Evolutionary conservation across 2,888 invertebrate species (phyloP).

Genomic region (Elmis aenea): DNA sequence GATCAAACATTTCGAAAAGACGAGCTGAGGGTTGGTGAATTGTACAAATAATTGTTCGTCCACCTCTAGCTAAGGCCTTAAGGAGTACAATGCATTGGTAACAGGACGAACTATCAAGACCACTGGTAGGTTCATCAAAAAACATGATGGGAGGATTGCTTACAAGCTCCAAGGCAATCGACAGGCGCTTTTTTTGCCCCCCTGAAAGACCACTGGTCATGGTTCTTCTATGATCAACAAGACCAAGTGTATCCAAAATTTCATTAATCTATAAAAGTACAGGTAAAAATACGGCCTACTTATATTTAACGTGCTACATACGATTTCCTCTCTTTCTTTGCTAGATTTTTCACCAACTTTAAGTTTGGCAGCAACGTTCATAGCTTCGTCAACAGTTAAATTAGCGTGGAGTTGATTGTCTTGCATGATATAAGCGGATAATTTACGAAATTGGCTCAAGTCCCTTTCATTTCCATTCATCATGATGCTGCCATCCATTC

Average conservation of each 20-base stretch:
- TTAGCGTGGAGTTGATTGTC: constrained; percentile 89
- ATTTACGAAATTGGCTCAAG: constrained; percentile 80
- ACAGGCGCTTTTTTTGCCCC: constrained; percentile 91
- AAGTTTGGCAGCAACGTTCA: constrained; percentile 87
- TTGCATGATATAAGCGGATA: constrained; percentile 96
- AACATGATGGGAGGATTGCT: constrained; percentile 98
- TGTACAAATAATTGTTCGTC: constrained; percentile 91
- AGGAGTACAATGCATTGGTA: constrained; percentile 89
- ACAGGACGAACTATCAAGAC: constrained; percentile 91
- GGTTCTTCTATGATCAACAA: constrained; percentile 81
- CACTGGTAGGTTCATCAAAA: constrained; percentile 96
- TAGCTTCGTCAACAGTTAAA: constrained; percentile 89
- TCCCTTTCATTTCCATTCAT: constrained; percentile 82
- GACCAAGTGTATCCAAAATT: constrained; percentile 82
- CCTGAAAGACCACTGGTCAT: constrained; percentile 90
- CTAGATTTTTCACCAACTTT: constrained; percentile 73
- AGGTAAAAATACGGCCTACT: too few species aligned
- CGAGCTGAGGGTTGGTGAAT: constrained; percentile 97
- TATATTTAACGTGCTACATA: too few species aligned
- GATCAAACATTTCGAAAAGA: constrained; percentile 94
- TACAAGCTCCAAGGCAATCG: constrained; percentile 89
- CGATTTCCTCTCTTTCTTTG: constrained; percentile 76
- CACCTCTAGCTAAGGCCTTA: constrained; percentile 83
- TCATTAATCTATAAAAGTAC: constrained; percentile 73
- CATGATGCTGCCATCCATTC: constrained; percentile 76